Base-by-base conservation (phyloP, 2,888 invertebrate species). In the Agrotis exclamationis region DNA sequence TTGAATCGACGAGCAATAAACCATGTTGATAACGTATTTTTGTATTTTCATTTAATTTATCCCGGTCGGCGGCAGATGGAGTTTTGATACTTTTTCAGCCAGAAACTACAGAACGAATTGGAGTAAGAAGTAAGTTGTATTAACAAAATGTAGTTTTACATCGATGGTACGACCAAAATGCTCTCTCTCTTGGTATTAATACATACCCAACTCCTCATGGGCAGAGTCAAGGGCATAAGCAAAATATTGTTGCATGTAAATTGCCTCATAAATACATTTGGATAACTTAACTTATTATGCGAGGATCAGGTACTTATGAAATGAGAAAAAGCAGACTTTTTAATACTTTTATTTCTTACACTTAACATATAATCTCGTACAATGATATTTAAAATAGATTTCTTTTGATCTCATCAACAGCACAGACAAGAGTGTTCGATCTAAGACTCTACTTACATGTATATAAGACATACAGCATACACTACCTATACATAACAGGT, bases 331-430 rank as follows among this genome's bases (percentile, higher is more conserved):
- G 7, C 16, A 2, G 0, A 50, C 2, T 77, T 85, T 91, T 88
- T 89, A 86, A 83, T 86, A 85, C 84, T 90, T 94, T 93, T 93
- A 94, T 94, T 93, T 91, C 86, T 92, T 94, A 96, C 94, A 93
- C 85, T 91, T 94, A 95, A 95, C 95, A 95, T 94, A 92, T 92
- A 94, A 87, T 93, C 90, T 93, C 92, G 87, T 95, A 95, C 94
- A 95, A 88, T 95, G 92, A 94, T 96, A 96, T 95, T 96, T 95
- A 96, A 96, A 96, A 96, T 96, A 96, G 93, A 95, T 93, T 93
- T 93, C 91, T 93, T 94, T 93, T 88, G 89, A 92, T 91, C 89
- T 90, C 75, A 87, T 91, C 87, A 95, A 94, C 94, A 95, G 92
- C 90, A 89, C 87, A 90, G 91, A 89, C 85, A 90, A 89, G 87